Evolutionary conservation across 2,797 vertebrate genomes (phyloP), one percentile per base, ranked within the genome.

Genomic region (Tinamus major): DNA sequence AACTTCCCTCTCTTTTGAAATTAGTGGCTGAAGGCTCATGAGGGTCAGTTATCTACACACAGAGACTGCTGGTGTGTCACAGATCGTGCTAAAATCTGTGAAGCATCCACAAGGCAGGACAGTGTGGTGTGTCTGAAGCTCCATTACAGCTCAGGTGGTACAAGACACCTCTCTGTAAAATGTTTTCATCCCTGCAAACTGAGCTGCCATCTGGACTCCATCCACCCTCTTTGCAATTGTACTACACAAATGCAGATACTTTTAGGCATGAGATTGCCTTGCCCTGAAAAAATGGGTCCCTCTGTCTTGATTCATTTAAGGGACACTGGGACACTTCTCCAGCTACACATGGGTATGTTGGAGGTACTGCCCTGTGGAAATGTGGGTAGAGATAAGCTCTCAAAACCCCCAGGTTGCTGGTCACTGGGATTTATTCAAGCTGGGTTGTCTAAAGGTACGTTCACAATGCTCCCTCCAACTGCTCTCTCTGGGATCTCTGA

Each of bases 201-300:
- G 56, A 94, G 65, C 62, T 90, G 64, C 58, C 92, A 91, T 94
- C 87, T 95, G 91, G 87, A 94, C 81, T 82, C 44, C 76, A 68
- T 83, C 95, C 85, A 80, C 31, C 19, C 11, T 65, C 61, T 74
- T 42, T 67, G 18, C 68, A 79, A 56, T 29, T 76, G 20, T 10
- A n/a, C 42, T 37, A 39, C 56, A 81, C 59, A 81, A 88, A 79
- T 62, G 18, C 23, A 64, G 77, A 78, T 24, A 78, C 61, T 87
- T 93, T 61, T 8, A 93, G 55, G 68, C 68, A 90, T 15, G 48
- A 63, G 39, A 83, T 13, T 35, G 8, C 27, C 84, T 56, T 61
- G 46, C 79, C 41, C 61, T 71, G 51, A 92, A 79, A 85, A 46
- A 59, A 62, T 63, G 9, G 53, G 11, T 87, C 39, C 46, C 85